Percentiles rank a stretch among this genome's conserved stretches.
Conservation (phyloP, 2,113 vertebrate species). For the Chitala chitala region DNA sequence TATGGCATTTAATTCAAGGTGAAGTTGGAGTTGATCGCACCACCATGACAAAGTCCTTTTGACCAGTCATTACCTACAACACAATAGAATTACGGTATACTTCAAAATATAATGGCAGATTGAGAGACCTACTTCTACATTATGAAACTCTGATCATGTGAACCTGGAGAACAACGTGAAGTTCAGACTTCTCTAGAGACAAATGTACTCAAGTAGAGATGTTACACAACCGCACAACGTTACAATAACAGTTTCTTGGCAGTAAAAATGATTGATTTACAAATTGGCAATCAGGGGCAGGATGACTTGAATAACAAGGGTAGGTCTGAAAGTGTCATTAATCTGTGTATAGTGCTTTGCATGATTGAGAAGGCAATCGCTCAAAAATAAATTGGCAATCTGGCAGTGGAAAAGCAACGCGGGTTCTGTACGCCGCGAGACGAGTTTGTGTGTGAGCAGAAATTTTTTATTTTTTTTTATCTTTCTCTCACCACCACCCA, state of each 20-base stretch:
- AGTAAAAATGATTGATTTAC: neutral
- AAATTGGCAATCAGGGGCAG: slow-evolving; percentile 2
- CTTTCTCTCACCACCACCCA: too few species aligned
- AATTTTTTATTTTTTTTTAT: neutral
- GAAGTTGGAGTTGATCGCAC: too few species aligned
- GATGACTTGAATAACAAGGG: slow-evolving; percentile 13
- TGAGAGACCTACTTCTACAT: too few species aligned
- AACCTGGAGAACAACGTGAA: too few species aligned
- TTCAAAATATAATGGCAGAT: too few species aligned
- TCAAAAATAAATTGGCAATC: slow-evolving; percentile 17
- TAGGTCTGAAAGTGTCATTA: slow-evolving; percentile 18
- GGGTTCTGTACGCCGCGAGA: neutral
- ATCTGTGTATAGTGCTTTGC: slow-evolving; percentile 7
- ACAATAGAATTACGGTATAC: too few species aligned
- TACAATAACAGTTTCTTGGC: neutral
- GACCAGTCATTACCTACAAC: too few species aligned
- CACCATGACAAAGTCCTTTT: too few species aligned
- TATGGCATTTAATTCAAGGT: too few species aligned
- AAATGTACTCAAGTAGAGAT: too few species aligned
- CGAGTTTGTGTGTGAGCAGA: neutral
- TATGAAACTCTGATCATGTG: too few species aligned
- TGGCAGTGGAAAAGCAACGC: neutral
- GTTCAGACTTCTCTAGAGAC: too few species aligned
- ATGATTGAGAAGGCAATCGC: slow-evolving; percentile 24
- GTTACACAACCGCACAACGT: neutral